A percentile compares a stretch with the other conserved stretches of the same genome.
Evolutionary conservation across 2,888 invertebrate species (phyloP).

Genomic region (Amblyjoppa proteus): DNA sequence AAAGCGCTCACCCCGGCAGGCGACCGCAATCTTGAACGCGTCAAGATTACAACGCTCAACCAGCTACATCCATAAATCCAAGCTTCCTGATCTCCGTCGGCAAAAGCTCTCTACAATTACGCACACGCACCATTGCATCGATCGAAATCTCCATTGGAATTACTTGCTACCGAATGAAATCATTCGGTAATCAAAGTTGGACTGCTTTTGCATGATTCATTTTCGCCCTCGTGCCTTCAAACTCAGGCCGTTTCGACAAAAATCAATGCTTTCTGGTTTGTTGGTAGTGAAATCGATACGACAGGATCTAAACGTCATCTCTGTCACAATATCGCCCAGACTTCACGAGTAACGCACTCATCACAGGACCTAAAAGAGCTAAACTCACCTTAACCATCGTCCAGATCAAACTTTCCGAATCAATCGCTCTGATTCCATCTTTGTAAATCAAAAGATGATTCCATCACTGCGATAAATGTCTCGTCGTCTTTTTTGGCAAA

Average conservation of each 20-base stretch:
- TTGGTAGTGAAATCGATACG: too few species aligned
- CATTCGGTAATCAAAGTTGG: neutral
- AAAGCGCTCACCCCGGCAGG: conserved; percentile 57
- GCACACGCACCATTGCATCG: conserved; percentile 26
- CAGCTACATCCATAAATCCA: conserved; percentile 61
- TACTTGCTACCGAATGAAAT: neutral
- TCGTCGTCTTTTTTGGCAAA: neutral
- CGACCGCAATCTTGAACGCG: conserved; percentile 62
- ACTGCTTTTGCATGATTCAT: too few species aligned
- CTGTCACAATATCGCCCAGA: too few species aligned
- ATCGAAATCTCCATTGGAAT: conserved; percentile 32
- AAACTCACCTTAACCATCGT: too few species aligned
- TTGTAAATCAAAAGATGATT: neutral
- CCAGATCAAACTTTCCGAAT: too few species aligned
- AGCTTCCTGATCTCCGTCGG: conserved; percentile 22
- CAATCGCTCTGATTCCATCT: too few species aligned
- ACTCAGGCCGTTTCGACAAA: too few species aligned
- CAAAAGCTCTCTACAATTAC: conserved; percentile 12
- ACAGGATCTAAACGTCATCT: too few species aligned
- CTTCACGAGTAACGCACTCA: too few species aligned
- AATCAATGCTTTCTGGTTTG: too few species aligned
- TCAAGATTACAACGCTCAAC: conserved; percentile 57
- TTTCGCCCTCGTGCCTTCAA: too few species aligned
- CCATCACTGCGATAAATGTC: neutral
- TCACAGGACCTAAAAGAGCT: too few species aligned